These are phyloP conservation scores for Pammene aurita DNA, from an alignment of 2,888 invertebrate species.

Conservation along the genomic window DNA sequence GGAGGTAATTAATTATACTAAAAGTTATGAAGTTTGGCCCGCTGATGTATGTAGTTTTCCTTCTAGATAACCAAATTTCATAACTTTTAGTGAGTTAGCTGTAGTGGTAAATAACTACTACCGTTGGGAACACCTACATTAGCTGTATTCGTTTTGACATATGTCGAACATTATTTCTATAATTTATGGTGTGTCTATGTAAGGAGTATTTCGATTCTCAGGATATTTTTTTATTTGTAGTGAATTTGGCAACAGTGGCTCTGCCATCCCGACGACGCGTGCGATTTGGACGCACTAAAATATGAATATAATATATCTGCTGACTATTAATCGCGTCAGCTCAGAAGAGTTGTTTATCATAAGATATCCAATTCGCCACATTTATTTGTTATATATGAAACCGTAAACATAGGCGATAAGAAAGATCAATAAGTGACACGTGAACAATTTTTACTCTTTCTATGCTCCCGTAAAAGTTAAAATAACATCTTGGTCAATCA, in stretches of 20 bases:
- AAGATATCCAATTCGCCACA: too few species aligned
- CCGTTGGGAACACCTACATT: constrained; percentile 8
- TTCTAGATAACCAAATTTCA: constrained; percentile 11
- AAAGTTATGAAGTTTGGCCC: constrained; percentile 13
- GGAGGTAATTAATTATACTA: constrained; percentile 3
- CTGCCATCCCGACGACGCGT: constrained; percentile 16
- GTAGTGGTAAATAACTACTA: constrained; percentile 18
- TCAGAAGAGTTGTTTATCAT: too few species aligned
- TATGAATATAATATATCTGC: constrained; percentile 6
- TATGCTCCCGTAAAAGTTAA: too few species aligned
- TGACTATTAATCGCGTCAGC: background rate
- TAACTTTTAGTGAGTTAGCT: constrained; percentile 10
- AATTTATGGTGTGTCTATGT: constrained; percentile 38
- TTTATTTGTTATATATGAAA: too few species aligned
- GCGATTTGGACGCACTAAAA: constrained; percentile 20
- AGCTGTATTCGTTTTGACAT: constrained; percentile 35
- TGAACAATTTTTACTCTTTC: too few species aligned
- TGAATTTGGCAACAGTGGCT: background rate
- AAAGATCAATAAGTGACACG: too few species aligned
- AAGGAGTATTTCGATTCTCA: constrained; percentile 25
- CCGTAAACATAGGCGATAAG: too few species aligned
- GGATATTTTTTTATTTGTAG: constrained; percentile 16
- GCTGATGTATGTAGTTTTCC: constrained; percentile 12
- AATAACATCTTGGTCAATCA: too few species aligned
- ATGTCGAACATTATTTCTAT: constrained; percentile 33